A percentile compares a stretch with the other conserved stretches of the same genome.
Evolutionary conservation across 2,113 vertebrate species (phyloP).

Genomic region (Prunella fulvescens): DNA sequence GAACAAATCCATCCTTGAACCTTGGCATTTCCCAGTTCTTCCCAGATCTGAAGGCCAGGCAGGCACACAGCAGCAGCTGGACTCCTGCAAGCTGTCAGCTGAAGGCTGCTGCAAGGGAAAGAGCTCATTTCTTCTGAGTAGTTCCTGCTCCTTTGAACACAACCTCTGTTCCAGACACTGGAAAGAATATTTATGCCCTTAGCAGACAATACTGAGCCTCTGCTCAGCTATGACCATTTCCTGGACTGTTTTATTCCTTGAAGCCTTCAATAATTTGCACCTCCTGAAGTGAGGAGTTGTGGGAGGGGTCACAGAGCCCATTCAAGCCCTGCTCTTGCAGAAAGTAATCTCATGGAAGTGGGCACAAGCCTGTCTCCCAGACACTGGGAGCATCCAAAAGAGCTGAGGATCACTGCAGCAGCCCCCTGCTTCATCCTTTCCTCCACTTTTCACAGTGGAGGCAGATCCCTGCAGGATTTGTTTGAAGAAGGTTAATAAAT

Average conservation of each 20-base stretch:
- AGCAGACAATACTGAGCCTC: not conserved
- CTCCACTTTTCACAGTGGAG: not conserved
- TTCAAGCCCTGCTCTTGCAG: not conserved
- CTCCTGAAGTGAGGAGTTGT: not conserved
- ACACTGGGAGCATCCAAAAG: not conserved
- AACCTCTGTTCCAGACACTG: not conserved
- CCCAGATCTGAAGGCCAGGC: not conserved
- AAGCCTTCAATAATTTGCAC: not conserved
- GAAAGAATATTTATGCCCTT: not conserved
- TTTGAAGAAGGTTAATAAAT: constrained; percentile 37
- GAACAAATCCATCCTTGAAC: constrained; percentile 6
- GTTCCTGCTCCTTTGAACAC: not conserved
- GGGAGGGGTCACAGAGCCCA: not conserved
- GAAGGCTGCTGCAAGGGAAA: not conserved
- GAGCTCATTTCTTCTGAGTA: not conserved
- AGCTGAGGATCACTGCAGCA: not conserved
- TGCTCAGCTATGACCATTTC: not conserved
- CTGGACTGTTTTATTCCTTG: not conserved
- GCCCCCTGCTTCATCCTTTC: not conserved
- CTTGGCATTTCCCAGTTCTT: constrained; percentile 17
- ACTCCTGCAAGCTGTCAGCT: not conserved
- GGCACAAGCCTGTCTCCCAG: not conserved
- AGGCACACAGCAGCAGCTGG: constrained; percentile 15
- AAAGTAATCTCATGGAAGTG: not conserved
- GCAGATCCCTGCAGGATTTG: not conserved